Conservation (phyloP, 2,113 vertebrate species). For the Alligator mississippiensis region DNA sequence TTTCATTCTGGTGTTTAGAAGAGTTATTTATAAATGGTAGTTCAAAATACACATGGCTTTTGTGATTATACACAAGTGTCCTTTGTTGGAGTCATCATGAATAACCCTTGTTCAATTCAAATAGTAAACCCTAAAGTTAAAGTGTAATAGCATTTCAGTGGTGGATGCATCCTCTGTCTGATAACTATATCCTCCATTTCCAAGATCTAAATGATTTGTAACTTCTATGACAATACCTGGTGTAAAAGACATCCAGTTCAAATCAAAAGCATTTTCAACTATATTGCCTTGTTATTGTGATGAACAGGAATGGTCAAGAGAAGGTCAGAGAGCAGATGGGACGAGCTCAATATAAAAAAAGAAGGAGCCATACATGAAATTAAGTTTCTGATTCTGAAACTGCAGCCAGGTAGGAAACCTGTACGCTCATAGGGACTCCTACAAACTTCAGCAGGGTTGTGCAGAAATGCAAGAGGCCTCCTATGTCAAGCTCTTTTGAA, state of each 20-base stretch:
- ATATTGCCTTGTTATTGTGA: background rate
- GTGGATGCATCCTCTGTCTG: background rate
- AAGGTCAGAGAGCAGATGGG: background rate
- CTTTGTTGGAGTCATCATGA: slow-evolving; percentile 24
- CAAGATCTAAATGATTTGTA: background rate
- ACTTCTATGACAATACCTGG: slow-evolving; percentile 47
- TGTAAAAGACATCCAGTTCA: background rate
- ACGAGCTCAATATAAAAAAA: background rate
- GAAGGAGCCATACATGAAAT: background rate
- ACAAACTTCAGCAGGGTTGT: background rate
- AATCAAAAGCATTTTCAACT: background rate
- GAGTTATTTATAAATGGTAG: background rate
- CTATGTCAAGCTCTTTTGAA: background rate
- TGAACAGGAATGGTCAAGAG: background rate
- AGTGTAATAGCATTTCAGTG: background rate
- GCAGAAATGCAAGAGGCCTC: background rate
- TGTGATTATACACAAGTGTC: slow-evolving; percentile 27
- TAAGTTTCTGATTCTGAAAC: background rate
- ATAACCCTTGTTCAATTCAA: slow-evolving; percentile 23
- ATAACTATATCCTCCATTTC: slow-evolving; percentile 19
- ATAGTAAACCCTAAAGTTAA: slow-evolving; percentile 65
- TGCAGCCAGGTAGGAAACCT: background rate
- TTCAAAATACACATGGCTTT: background rate
- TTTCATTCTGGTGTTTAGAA: background rate
- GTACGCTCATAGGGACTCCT: background rate